phyloP scores from a whole-genome alignment of 1,140 invertebrate species.

The Drosophila nikananu region DNA sequence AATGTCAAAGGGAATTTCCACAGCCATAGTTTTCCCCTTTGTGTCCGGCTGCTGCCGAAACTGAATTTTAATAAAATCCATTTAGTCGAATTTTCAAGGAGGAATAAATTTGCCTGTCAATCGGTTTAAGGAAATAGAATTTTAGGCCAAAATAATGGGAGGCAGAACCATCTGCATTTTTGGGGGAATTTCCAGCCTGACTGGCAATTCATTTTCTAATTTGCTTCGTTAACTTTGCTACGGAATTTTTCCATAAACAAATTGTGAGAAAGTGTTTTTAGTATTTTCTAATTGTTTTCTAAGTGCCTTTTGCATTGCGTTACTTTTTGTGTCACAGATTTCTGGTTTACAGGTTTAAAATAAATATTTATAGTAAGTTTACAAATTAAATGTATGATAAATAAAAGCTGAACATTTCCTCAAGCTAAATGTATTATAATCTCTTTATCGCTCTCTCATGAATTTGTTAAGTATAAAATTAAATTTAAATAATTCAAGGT shows the following conservation, averaged over 20 bases:
- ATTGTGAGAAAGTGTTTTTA: too few species aligned
- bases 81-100: constrained; percentile 3
- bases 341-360: not conserved
- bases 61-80: constrained; percentile 17
- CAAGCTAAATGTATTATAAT: not conserved
- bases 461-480: too few species aligned
- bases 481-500: not conserved
- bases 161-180: not conserved
- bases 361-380: too few species aligned
- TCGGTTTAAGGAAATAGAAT: constrained; percentile 4
- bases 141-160: not conserved
- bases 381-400: not conserved
- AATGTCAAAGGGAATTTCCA: constrained; percentile 25
- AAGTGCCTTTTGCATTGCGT: not conserved
- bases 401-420: not conserved
- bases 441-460: not conserved
- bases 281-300: not conserved
- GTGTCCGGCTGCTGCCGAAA: not conserved
- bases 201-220: constrained; percentile 2
- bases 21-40: constrained; percentile 9
- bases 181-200: not conserved
- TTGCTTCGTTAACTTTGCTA: not conserved
- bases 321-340: not conserved
- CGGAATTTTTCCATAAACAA: not conserved
- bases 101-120: constrained; percentile 18